Base-by-base conservation (phyloP, 2,888 invertebrate genomes). In the Leucoptera coffeella region DNA sequence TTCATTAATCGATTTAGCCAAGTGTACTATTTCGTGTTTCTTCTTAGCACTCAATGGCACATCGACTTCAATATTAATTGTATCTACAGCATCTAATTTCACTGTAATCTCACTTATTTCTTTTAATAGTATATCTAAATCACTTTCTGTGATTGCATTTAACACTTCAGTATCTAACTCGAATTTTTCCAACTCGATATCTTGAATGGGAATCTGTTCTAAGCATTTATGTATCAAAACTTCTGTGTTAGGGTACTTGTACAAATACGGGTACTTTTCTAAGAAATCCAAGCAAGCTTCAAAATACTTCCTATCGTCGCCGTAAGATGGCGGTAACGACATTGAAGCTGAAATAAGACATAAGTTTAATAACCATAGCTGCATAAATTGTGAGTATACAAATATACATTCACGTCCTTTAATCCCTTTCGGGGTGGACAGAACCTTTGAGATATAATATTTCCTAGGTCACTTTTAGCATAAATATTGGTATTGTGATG, bases 21-120 rank as follows among this genome's bases (percentile, higher is more conserved):
- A 50, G 36, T 73, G 56, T 8, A 69, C 37, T 24, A 87, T 80
- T 60, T 87, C 87, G 35, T 86, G 83, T 31, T 67, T 65, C 46
- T 87, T 87, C 41, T 87, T 87, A 1, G 39, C 34, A 34, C 71
- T 74, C 26, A 84, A 43, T 9, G 62, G 56, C 1, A 39, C 52
- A 9, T 50, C 37, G 4, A 46, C 61, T 47, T 29, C 31, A 15
- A 40, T 32, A 8, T 1, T 15, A 5, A 12, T 9, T n/a, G 6
- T 12, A n/a, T 20, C 11, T 7, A 11, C 22, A 5, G 2, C 22
- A 7, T 22, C 7, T 3, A 9, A 22, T 4, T 19, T 8, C 4
- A 10, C 19, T 4, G 4, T 2, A 4, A 19, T 19, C 19, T n/a
- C 19, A 8, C 9, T n/a, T 3, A 36, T 25, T 23, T 31, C 20